Base-by-base conservation (phyloP, 2,888 invertebrate species). In the Lydus trimaculatus region DNA sequence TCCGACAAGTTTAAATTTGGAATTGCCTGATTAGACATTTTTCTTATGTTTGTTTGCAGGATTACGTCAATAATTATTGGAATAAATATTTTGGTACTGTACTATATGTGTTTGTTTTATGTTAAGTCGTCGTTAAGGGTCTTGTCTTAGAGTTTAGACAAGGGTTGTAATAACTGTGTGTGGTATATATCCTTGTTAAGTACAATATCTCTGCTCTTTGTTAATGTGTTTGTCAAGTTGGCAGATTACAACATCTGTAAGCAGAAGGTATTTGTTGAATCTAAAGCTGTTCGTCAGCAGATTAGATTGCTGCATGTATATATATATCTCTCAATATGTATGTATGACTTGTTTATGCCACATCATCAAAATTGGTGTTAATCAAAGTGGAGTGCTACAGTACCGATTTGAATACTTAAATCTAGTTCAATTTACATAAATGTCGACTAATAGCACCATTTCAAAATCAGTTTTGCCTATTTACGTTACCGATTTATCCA, bases 321-420 rank as follows among this genome's bases (percentile, higher is more conserved):
- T 76, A 70, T 63, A 64, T 69, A 58, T 65, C n/a, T n/a, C 70
- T 72, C 72, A 75, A 74, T 74, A 71, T 71, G 74, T 76, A 70
- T 63, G 65, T 69, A 58, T 65, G 66, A 61, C 72, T 71, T 73
- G 72, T 77, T 77, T 77, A 72, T 71, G 73, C 71, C 72, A 64
- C 76, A 76, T 78, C 78, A 77, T 78, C 78, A 75, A 70, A 76
- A 76, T 72, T 65, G 71, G 73, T 75, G 79, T 81, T 81, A 81
- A 81, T 81, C 81, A 80, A 79, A 60, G 8, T 43, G 75, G 73
- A 80, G 80, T 80, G 79, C 77, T 77, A 66, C 64, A 68, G 67
- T 48, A 71, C 75, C 75, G 73, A 77, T 79, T 75, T 78, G 80
- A 81, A 81, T 81, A 80, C 80, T 80, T 78, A 80, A 43, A 43